Evolutionary conservation across 1,140 invertebrate species (phyloP).

Genomic region (Drosophila hydei): DNA sequence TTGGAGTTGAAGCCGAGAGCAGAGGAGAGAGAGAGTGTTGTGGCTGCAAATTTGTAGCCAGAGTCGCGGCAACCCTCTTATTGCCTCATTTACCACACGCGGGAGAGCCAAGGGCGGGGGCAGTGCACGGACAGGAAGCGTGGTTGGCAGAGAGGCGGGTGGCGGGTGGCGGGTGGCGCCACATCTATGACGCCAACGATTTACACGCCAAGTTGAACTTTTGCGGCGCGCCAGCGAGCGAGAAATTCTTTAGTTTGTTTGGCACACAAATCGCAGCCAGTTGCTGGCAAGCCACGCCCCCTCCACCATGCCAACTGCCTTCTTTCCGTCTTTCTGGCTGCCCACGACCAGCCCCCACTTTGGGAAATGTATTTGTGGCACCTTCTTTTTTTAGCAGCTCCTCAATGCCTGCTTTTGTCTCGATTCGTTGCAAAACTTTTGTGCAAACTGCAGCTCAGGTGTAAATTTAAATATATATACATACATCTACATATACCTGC

Average conservation of each 20-base stretch:
- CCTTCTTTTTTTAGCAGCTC: constrained; percentile 27
- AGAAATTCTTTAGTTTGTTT: constrained; percentile 31
- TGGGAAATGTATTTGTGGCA: constrained; percentile 28
- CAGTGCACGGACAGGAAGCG: not conserved
- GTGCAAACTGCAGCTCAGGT: constrained; percentile 9
- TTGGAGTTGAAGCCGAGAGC: not conserved
- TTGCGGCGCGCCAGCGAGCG: constrained; percentile 24
- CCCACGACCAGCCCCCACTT: not conserved
- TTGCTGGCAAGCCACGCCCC: not conserved
- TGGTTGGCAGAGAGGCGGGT: not conserved
- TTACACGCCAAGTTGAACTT: constrained; percentile 49
- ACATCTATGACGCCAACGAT: constrained; percentile 49
- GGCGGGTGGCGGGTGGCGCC: constrained; percentile 20
- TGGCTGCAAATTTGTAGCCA: constrained; percentile 4
- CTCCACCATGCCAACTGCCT: not conserved
- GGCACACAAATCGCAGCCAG: constrained; percentile 32
- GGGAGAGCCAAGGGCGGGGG: not conserved
- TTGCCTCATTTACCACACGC: constrained; percentile 59
- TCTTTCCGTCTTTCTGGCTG: not conserved
- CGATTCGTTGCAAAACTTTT: constrained; percentile 22
- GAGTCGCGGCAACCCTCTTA: constrained; percentile 26
- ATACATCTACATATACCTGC: not conserved
- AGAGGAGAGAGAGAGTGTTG: not conserved
- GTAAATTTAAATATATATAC: not conserved
- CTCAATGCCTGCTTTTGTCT: constrained; percentile 30